phyloP scores from a whole-genome alignment of 2,113 vertebrate genomes.

The Petrocephalus zakoni region DNA sequence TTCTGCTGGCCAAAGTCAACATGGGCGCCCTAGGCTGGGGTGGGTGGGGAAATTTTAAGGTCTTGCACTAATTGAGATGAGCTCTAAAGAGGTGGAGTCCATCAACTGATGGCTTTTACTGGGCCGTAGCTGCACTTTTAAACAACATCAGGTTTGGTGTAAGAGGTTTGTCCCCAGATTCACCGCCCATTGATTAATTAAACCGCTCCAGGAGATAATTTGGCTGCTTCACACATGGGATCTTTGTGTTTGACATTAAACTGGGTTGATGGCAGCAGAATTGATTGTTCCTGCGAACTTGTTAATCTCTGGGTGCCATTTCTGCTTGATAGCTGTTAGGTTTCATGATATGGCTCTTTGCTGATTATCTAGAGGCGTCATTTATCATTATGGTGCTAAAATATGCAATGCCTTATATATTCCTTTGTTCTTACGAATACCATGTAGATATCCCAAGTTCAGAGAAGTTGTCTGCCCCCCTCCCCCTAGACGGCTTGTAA shows the following conservation, averaged over 20 bases:
- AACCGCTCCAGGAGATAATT: not conserved
- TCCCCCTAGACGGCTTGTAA: not conserved
- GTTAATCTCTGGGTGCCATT: constrained; percentile 2
- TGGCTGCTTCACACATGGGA: not conserved
- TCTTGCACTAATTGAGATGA: not conserved
- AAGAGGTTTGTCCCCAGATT: not conserved
- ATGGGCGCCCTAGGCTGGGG: not conserved
- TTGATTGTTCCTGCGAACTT: not conserved
- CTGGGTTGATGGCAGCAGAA: not conserved
- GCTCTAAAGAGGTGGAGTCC: not conserved
- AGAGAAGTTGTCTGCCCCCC: not conserved
- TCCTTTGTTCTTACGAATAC: not conserved
- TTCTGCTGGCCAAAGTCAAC: not conserved
- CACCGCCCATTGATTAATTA: not conserved
- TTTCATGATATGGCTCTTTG: not conserved
- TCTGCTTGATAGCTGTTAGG: not conserved
- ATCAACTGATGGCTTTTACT: not conserved
- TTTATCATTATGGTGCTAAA: not conserved
- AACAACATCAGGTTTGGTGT: not conserved
- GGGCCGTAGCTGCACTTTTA: not conserved
- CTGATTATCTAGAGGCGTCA: not conserved
- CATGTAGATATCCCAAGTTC: not conserved
- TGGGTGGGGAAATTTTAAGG: not conserved
- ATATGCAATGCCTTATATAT: not conserved
- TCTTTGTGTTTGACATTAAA: not conserved